Base-by-base conservation (phyloP, 2,888 invertebrate genomes). In the Sericinus montela region DNA sequence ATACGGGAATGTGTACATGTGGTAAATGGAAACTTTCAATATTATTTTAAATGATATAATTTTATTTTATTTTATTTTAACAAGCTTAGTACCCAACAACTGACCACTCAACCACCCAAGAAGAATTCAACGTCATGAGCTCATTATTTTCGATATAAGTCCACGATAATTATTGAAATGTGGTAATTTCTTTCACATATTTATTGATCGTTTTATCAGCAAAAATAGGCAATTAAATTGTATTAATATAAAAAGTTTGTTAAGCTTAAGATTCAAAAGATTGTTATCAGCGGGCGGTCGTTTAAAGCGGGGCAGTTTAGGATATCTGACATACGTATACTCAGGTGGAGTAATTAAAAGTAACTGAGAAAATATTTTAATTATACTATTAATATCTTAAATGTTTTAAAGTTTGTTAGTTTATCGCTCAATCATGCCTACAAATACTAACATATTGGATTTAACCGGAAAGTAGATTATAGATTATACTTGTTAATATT, bases 101-200 rank as follows among this genome's bases (percentile, higher is more conserved):
- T 19, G 19, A 2, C 19, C 19, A 19, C 19, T 2, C 19, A 42
- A 51, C 61, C 61, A 57, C 62, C 59, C 66, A 62, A 54, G 54
- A 51, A 45, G 63, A 25, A 35, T 51, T 52, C 50, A 42, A 47
- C 44, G 35, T 41, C 30, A 30, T n/a, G n/a, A 30, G 32, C 11
- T 39, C 45, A 43, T 50, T 52, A 47, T 43, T 52, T 43, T 51
- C 19, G 28, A 50, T 48, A 52, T 49, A 32, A 28, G 37, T 32
- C 16, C 38, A 25, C 29, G 52, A 59, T 48, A 23, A 52, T 60
- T 53, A 55, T 55, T 57, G 64, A 64, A 63, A 67, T 59, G 57
- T 53, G 57, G 54, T 53, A 61, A 62, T 72, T 65, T 69, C 64
- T 59, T 71, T 63, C 65, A 67, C 60, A 67, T 69, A 55, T 69